Evolutionary conservation across 2,113 vertebrate genomes (phyloP), one percentile per base, ranked within the genome.

Genomic region (Aegypius monachus): DNA sequence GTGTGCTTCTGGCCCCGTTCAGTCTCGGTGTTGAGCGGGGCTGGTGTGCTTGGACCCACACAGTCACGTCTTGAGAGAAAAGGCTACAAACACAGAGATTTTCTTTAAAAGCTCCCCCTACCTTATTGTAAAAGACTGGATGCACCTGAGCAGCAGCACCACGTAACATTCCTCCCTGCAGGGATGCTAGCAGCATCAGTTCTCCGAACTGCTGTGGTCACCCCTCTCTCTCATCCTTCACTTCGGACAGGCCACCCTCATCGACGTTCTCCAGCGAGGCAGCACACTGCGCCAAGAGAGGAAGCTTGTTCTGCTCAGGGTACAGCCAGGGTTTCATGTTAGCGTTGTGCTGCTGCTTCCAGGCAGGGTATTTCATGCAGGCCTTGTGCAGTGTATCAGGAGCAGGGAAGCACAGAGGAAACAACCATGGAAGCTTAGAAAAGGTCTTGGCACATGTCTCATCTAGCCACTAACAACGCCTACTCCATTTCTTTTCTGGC

Each of bases 211-310:
- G 12, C 98, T 97, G 90, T 98, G 97, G 63, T 98, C 73, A 1
- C 89, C 88, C 26, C 55, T 56, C n/a, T 97, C 55, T 56, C n/a
- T 97, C 98, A 11, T 98, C 98, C 40, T 88, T 83, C 31, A 8
- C 80, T 12, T 98, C 97, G n/a, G 47, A 42, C 29, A 96, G 93
- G 11, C 74, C 62, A 56, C 97, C 98, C 93, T 99, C 98, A 1
- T 98, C 98, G 48, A 99, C 86, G 29, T 98, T 98, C 90, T 99
- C 98, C 23, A 98, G 97, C 1, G 98, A 98, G 93, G 98, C 97
- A 3, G 95, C 97, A 13, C 96, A 97, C 96, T 99, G 98, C 20
- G 5, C 62, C 63, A 42, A 98, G 93, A 3, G 93, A 21, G 98
- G 94, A 31, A 99, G 97, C 16, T 47, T 42, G 94, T 59, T 98